Conservation (phyloP, 2,888 invertebrate species). For the Vanessa cardui region DNA sequence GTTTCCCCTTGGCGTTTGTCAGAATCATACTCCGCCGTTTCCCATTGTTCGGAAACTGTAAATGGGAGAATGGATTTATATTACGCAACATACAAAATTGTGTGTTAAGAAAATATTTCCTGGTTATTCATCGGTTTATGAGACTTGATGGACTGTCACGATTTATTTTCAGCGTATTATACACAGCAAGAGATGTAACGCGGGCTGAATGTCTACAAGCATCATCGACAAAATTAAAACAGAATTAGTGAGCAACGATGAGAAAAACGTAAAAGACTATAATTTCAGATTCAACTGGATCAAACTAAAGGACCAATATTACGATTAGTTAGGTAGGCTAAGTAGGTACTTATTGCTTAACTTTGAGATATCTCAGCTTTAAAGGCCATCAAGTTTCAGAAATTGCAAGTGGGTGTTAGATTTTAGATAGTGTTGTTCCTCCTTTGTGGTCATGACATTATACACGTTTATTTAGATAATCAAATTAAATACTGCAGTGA, state of each 20-base stretch:
- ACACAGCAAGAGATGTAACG: conserved; percentile 35
- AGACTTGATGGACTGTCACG: conserved; percentile 47
- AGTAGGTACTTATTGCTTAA: conserved; percentile 22
- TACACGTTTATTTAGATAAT: too few species aligned
- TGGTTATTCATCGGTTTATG: conserved; percentile 27
- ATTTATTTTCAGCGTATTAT: conserved; percentile 54
- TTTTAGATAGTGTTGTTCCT: conserved; percentile 35
- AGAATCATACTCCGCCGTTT: conserved; percentile 90
- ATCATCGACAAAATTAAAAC: conserved; percentile 54
- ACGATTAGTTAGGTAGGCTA: too few species aligned
- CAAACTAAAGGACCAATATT: not conserved
- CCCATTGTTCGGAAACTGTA: conserved; percentile 84
- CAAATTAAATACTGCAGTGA: too few species aligned
- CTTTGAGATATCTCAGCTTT: conserved; percentile 28
- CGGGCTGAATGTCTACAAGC: conserved; percentile 32
- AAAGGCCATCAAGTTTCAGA: conserved; percentile 41
- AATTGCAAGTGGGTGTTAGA: conserved; percentile 35
- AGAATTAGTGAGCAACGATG: conserved; percentile 34
- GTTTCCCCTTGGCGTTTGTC: conserved; percentile 87
- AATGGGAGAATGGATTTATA: conserved; percentile 38
- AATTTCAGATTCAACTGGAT: not conserved
- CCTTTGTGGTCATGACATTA: conserved; percentile 34
- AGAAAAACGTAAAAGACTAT: conserved; percentile 10
- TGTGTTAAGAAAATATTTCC: conserved; percentile 11
- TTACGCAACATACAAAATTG: conserved; percentile 14